Evolutionary conservation across 2,797 vertebrate genomes (phyloP), one percentile per base, ranked within the genome.

Genomic region (Sciurus vulgaris): DNA sequence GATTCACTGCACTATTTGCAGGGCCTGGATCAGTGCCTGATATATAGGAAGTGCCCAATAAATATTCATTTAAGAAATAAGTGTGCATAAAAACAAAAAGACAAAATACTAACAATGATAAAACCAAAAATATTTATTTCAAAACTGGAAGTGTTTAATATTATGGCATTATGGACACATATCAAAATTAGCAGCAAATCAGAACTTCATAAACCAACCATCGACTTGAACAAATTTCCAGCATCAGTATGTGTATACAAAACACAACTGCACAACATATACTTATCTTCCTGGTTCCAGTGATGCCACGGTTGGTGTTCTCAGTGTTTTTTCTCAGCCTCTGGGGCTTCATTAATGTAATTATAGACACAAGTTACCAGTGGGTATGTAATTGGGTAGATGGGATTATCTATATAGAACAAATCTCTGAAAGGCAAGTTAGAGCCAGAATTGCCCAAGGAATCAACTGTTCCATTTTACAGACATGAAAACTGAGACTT

Each of bases 281-380:
- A 94, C 95, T 96, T 97, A 96, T 94, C 91, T 96, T 78, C 63
- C 76, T 56, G 74, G 82, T 78, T 93, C 91, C 86, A 12, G 51
- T 12, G 88, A 93, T 94, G 91, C 91, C 86, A 79, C 20, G 26
- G 89, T 91, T 93, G 94, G 41, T 86, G 67, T 91, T 82, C 83
- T 79, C 20, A 1, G 26, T 93, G 83, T 84, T 91, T 91, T 86
- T 72, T 49, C 86, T 94, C 14, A 14, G 96, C 91, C 91, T 95
- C 94, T 82, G 72, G 93, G 94, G 84, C 72, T 94, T 97, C 91
- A 97, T 93, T 97, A 89, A 84, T 86, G 49, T 97, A 97, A 97
- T 97, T 94, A 97, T 14, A 95, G 95, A 91, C 92, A 86, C 69
- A 65, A 81, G 83, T 78, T 92, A 54, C 86, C 63, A 67, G 90